Evolutionary conservation across 2,888 invertebrate genomes (phyloP), one percentile per base, ranked within the genome.

Genomic region (Thelaira solivaga): DNA sequence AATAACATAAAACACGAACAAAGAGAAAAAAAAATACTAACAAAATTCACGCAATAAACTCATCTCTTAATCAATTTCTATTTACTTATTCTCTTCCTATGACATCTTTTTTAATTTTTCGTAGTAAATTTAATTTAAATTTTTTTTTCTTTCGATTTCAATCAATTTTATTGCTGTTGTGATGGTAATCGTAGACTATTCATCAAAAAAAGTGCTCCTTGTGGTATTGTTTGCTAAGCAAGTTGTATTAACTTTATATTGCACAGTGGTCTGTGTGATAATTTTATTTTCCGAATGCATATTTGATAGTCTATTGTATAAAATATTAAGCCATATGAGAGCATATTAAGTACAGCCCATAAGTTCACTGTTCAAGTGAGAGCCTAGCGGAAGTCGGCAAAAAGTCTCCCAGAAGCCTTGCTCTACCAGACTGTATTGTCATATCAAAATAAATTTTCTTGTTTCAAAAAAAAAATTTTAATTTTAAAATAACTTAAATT

Each of bases 11-110:
- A 7, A 39, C 39, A 41, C 6, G n/a, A 16, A 24, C 39, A 55
- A 16, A 24, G 3, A 18, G 39, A 11, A 4, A 13, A n/a, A 53
- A 64, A 4, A 39, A 2, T n/a, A n/a, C n/a, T n/a, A n/a, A n/a
- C n/a, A n/a, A 57, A 20, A 34, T 64, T 59, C 53, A 65, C 53
- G 71, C 65, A 76, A 76, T 49, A 1, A 20, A 61, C 29, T 59
- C 36, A 49, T 51, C 22, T 29, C 20, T 20, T 24, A 10, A n/a
- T 31, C 47, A 71, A 51, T 59, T 64, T 10, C 36, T 13, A 24
- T 10, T n/a, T 43, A 4, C 10, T 16, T 36, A 6, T 31, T 2
- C 5, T 34, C 16, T 13, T 13, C n/a, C 24, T 36, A 2, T 7
- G 18, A 6, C 18, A 26, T 43, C 1, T 16, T 41, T 20, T 31